Conservation (phyloP, 2,797 vertebrate genomes). For the Coregonus sp. region DNA sequence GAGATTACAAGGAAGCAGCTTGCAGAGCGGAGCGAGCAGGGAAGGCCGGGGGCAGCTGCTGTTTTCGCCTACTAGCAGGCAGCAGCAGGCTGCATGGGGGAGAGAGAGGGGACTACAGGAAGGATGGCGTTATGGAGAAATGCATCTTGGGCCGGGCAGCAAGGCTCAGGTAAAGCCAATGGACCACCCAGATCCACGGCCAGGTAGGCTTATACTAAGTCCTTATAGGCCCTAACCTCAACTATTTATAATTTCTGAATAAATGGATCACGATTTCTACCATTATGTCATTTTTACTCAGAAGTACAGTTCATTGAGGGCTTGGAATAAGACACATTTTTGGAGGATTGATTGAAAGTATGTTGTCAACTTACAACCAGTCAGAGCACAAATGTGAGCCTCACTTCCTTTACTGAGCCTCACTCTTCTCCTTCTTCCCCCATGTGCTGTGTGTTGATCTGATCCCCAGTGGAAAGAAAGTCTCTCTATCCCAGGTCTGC, state of each 20-base stretch:
- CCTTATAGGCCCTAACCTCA: neutral
- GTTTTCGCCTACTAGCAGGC: slow-evolving; percentile 65
- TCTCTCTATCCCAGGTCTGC: neutral
- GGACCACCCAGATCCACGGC: slow-evolving; percentile 58
- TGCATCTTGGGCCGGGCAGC: slow-evolving; percentile 55
- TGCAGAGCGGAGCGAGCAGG: slow-evolving; percentile 41
- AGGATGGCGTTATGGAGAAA: slow-evolving; percentile 77
- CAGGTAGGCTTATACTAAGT: slow-evolving; percentile 69
- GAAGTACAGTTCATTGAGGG: neutral
- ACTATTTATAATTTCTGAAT: neutral
- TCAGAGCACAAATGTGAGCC: neutral
- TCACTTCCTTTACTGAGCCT: neutral
- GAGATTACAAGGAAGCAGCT: slow-evolving; percentile 73
- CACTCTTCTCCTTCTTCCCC: neutral
- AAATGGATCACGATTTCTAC: neutral
- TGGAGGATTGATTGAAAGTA: neutral
- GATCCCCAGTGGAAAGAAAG: neutral
- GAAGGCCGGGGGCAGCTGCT: slow-evolving; percentile 64
- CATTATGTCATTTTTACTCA: neutral
- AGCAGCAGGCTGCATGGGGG: slow-evolving; percentile 34
- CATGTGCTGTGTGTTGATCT: neutral
- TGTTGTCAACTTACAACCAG: neutral
- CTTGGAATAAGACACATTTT: neutral
- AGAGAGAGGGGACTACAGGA: slow-evolving; percentile 41
- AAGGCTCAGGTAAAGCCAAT: slow-evolving; percentile 57